Evolutionary conservation across 2,888 invertebrate genomes (phyloP), one percentile per base, ranked within the genome.

Genomic region (Pheosia gnoma): DNA sequence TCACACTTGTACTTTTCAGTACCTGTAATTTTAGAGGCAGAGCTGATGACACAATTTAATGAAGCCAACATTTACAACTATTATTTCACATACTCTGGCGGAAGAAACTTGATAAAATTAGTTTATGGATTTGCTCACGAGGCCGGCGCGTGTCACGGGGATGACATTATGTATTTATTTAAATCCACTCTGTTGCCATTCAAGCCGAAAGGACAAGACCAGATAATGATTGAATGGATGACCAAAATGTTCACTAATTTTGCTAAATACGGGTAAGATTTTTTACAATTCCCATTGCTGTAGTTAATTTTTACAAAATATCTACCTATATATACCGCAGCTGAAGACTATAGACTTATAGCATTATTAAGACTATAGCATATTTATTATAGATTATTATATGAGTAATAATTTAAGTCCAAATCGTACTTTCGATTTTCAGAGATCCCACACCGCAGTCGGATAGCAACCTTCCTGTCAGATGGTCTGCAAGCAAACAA

Each of bases 191-290:
- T 90, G 10, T 81, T 84, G 75, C 88, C 89, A 0, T 86, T 82
- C 47, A 65, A 71, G 49, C 75, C 87, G 6, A 82, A 68, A 38
- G 58, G 76, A 36, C 74, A 78, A 53, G 92, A 93, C 72, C 71
- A 69, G 49, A 69, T 68, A 64, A 78, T 89, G 36, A 87, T 92
- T 43, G 78, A 89, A 5, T 78, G 76, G 63, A 81, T 92, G 70
- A 89, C 91, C 1, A 81, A 75, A 59, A 72, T 90, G 75, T 88
- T 91, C 86, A 88, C 88, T 0, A 87, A 93, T 68, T 93, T 91
- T 67, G 92, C 91, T 4, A 91, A 91, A 77, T 86, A 86, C 68
- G 88, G 90, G 91, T 93, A 53, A 59, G 71, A 25, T 25, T 57
- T 38, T 52, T 58, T n/a, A n/a, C n/a, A n/a, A n/a, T n/a, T 51